phyloP scores from a whole-genome alignment of 2,888 invertebrate genomes.

The Tinea pellionella region DNA sequence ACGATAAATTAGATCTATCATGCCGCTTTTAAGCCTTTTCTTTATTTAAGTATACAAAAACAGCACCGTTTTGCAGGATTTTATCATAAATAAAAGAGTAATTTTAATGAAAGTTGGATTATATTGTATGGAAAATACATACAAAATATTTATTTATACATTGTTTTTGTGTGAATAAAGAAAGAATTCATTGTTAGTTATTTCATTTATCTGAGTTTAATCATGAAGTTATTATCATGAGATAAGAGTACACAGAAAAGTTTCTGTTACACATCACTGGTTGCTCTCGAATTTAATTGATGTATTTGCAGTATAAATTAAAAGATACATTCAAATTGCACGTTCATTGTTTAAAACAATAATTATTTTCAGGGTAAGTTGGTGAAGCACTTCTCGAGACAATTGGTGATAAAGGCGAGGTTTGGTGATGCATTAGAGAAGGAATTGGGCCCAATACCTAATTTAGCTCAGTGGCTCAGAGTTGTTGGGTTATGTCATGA shows the following conservation, averaged over 20 bases:
- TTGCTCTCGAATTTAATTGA: not conserved
- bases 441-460: conserved; percentile 79
- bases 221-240: not conserved
- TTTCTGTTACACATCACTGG: not conserved
- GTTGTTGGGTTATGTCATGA: conserved; percentile 86
- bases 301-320: not conserved
- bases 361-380: conserved; percentile 82
- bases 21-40: not conserved
- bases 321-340: no score
- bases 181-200: not conserved
- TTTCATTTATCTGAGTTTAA: not conserved
- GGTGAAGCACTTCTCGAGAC: conserved; percentile 91
- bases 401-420: conserved; percentile 87
- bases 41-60: no score
- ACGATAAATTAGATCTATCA: not conserved
- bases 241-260: not conserved
- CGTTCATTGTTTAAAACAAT: no score
- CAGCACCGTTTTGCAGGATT: no score
- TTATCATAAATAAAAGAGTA: no score
- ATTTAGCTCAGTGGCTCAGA: conserved; percentile 89
- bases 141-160: not conserved
- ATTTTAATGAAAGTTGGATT: no score
- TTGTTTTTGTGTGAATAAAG: no score
- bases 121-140: not conserved
- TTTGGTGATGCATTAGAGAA: conserved; percentile 73